Evolutionary conservation across 2,888 invertebrate species (phyloP).

Genomic region (Melinaea menophilus): DNA sequence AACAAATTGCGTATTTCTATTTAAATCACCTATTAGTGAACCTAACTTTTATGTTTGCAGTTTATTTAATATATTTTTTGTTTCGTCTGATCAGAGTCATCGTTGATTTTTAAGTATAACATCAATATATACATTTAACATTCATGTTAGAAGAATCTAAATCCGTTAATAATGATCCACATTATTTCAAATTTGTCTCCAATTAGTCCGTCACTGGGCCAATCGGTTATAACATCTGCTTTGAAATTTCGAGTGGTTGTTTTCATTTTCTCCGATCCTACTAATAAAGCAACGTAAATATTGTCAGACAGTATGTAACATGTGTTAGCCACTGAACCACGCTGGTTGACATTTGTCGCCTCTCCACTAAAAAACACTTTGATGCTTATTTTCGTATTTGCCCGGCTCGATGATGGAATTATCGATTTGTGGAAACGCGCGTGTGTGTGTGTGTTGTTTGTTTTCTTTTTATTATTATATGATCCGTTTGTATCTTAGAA

Average conservation of each 20-base stretch:
- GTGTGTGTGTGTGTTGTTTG: conserved; percentile 62
- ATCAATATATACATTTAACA: conserved; percentile 1
- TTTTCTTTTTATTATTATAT: conserved; percentile 59
- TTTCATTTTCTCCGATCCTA: conserved; percentile 60
- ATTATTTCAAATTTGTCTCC: conserved; percentile 46
- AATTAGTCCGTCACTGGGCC: conserved; percentile 47
- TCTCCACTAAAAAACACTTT: conserved; percentile 74
- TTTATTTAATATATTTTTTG: conserved; percentile 2
- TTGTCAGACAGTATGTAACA: conserved; percentile 76
- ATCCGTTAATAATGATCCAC: conserved; percentile 25
- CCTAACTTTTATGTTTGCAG: not conserved
- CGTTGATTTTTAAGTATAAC: not conserved
- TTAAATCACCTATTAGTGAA: conserved; percentile 2
- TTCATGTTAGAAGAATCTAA: conserved; percentile 12
- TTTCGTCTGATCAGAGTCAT: not conserved
- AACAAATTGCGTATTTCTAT: conserved; percentile 6
- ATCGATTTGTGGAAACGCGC: conserved; percentile 72
- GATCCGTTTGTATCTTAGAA: conserved; percentile 62
- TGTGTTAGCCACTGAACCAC: conserved; percentile 68
- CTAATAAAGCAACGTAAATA: conserved; percentile 73
- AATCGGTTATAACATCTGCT: conserved; percentile 52
- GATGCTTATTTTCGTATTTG: conserved; percentile 76
- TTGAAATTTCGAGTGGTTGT: conserved; percentile 56
- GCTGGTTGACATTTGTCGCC: conserved; percentile 70
- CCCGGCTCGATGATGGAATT: conserved; percentile 68